Evolutionary conservation across 2,113 vertebrate genomes (phyloP).

Genomic region (Rhynchopsitta pachyrhyncha): DNA sequence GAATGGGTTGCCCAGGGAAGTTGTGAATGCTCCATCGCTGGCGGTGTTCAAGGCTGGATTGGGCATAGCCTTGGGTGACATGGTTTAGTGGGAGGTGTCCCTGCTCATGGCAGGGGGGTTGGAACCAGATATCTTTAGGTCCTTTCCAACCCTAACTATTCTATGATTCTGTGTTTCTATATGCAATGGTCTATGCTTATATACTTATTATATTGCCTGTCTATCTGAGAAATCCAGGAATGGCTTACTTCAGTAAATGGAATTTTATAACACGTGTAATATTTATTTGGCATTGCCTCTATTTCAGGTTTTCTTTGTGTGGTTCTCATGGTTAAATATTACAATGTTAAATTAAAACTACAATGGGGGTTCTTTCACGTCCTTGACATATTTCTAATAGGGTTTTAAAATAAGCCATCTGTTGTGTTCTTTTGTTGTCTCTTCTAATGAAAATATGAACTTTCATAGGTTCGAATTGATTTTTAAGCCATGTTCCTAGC

Average conservation of each 20-base stretch:
- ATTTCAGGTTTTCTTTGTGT: not conserved
- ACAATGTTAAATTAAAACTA: not conserved
- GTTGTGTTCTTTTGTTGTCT: not conserved
- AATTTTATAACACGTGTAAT: not conserved
- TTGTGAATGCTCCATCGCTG: too few species aligned
- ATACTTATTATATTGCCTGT: not conserved
- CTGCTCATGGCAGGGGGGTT: too few species aligned
- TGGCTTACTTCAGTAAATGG: not conserved
- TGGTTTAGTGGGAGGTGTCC: too few species aligned
- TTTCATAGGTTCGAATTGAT: not conserved
- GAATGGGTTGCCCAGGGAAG: too few species aligned
- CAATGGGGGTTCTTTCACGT: not conserved
- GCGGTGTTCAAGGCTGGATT: too few species aligned
- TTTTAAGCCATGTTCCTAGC: slow-evolving; percentile 4
- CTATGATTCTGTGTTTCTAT: too few species aligned
- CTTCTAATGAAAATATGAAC: not conserved
- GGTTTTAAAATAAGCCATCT: not conserved
- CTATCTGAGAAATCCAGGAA: not conserved
- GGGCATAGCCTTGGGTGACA: too few species aligned
- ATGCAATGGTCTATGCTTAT: not conserved
- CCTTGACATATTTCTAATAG: not conserved
- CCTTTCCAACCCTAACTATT: too few species aligned
- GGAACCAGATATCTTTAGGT: too few species aligned
- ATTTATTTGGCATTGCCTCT: not conserved
- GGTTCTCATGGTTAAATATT: not conserved